These are phyloP conservation scores for Ophiodon elongatus DNA, from an alignment of 2,113 vertebrate genomes.

Conservation along the genomic window DNA sequence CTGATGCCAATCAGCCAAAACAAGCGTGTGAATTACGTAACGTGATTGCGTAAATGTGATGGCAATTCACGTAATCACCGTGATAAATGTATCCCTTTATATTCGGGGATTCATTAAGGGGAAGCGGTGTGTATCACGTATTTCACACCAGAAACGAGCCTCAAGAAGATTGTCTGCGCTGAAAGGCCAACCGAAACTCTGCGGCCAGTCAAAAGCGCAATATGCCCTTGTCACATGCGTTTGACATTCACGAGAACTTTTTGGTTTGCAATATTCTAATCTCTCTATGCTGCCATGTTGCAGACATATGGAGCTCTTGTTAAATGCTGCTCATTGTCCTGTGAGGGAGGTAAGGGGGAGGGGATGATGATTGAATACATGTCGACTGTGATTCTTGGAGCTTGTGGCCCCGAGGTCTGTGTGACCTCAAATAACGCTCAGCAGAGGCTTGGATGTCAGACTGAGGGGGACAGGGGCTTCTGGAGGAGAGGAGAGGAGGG, in stretches of 20 bases:
- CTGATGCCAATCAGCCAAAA: neutral
- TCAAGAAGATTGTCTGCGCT: neutral
- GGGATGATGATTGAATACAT: conserved; percentile 69
- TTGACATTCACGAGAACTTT: conserved; percentile 16
- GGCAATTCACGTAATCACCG: neutral
- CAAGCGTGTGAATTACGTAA: neutral
- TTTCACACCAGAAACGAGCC: neutral
- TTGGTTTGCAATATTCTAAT: conserved; percentile 42
- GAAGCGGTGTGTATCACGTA: neutral
- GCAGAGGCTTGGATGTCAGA: conserved; percentile 56
- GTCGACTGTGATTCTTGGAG: conserved; percentile 67
- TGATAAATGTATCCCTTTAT: neutral
- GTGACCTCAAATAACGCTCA: conserved; percentile 73
- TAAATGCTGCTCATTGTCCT: conserved; percentile 70
- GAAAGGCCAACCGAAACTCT: conserved; percentile 5
- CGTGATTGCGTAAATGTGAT: neutral
- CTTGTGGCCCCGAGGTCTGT: conserved; percentile 63
- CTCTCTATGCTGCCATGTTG: conserved; percentile 62
- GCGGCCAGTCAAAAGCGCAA: conserved; percentile 12
- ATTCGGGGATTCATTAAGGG: neutral
- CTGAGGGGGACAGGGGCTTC: conserved; percentile 9
- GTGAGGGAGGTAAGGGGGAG: conserved; percentile 32
- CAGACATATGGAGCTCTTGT: conserved; percentile 70
- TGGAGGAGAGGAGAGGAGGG: conserved; percentile 2
- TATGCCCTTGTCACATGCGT: neutral